Base-by-base conservation (phyloP, 2,888 invertebrate genomes). In the Adelognathus sp. region DNA sequence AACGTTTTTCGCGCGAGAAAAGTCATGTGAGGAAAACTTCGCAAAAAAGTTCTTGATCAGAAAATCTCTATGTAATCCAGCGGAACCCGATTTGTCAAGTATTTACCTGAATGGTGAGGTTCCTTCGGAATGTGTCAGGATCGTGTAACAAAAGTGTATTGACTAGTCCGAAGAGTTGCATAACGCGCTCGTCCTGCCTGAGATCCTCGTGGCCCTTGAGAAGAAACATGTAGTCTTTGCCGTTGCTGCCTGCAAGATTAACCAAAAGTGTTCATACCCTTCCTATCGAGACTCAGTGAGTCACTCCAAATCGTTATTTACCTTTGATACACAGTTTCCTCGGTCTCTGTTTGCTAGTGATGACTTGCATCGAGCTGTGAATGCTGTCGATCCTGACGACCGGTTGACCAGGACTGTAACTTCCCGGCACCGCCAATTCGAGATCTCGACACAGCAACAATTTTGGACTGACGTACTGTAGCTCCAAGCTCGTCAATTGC, bases 131-230 rank as follows among this genome's bases (percentile, higher is more conserved):
- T 0, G 99, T 99, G 89, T 99, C 98, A 0, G 98, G 97, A 92
- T 99, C 98, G 85, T 97, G 97, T 56, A 98, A 94, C 0, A 99
- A 93, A 18, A 99, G 92, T 0, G 99, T 98, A 92, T 99, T 99
- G 69, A 99, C 98, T 73, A 99, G 94, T 16, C 99, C 99, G 91
- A 95, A 99, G 9, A 97, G 93, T 91, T 99, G 99, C 99, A 99
- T 99, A 5, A 99, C 99, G 61, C 99, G 93, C 91, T 99, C 99
- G 92, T 99, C 99, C 91, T 99, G 99, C 0, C 99, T 94, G 75
- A 99, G 92, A 93, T 99, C 99, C 92, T 99, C 99, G 92, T 99
- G 99, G 0, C 99, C 99, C 92, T 99, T 99, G 80, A 99, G 93
- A 36, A 99, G 93, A 93, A 99, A 99, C 95, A 97, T 97, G 92